phyloP scores from a whole-genome alignment of 1,140 invertebrate genomes.

The Ladona fulva region DNA sequence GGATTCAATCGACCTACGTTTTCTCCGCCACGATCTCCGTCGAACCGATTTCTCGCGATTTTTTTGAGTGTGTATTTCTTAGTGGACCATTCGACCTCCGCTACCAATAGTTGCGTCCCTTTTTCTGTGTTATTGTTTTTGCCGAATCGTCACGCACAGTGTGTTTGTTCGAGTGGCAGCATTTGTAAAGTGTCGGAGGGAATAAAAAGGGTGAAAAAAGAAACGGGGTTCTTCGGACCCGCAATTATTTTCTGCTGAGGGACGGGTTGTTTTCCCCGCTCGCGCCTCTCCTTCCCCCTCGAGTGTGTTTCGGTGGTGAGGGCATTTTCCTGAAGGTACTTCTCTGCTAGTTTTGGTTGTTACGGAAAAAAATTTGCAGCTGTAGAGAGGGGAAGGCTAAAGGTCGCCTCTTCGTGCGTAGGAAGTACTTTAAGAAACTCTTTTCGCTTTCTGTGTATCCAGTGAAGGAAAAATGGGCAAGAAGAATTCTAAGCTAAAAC shows the following conservation, averaged over 20 bases:
- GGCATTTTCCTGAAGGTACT: neutral
- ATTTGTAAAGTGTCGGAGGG: neutral
- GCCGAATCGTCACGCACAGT: neutral
- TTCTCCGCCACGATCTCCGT: no score
- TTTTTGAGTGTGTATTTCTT: neutral
- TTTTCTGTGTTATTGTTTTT: neutral
- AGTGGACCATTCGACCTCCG: no score
- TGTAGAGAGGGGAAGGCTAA: neutral
- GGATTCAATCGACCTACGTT: neutral
- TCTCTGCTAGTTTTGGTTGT: neutral
- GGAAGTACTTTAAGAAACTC: neutral
- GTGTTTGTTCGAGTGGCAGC: neutral
- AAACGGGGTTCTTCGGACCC: no score
- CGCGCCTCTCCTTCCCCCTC: no score
- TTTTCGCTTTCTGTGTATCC: neutral
- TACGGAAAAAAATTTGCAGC: neutral
- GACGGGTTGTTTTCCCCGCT: neutral
- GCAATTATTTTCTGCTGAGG: neutral
- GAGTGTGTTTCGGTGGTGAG: neutral
- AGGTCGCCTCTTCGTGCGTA: neutral
- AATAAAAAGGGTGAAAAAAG: neutral
- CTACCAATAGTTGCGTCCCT: neutral
- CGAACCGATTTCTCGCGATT: neutral
- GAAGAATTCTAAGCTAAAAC: conserved; percentile 87
- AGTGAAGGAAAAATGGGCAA: conserved; percentile 55